Evolutionary conservation across 92 coral and sea anemone species (phyloP).

Genomic region (Bergia sp.): DNA sequence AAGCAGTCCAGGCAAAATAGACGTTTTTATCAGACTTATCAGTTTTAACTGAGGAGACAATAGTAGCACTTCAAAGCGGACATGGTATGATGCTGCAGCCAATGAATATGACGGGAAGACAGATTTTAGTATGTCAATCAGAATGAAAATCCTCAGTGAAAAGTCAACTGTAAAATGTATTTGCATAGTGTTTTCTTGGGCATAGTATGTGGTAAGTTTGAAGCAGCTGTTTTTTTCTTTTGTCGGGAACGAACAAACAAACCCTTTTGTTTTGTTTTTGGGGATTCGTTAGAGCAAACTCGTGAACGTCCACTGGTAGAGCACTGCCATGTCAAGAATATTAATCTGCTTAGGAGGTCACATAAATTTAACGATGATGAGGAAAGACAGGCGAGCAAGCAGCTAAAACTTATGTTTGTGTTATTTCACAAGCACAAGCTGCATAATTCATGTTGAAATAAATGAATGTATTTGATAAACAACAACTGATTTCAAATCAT

Average conservation of each 20-base stretch:
- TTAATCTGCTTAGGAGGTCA: neutral
- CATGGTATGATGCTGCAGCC: too few relatives aligned
- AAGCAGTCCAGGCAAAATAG: neutral
- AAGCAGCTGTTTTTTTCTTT: neutral
- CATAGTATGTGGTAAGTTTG: neutral
- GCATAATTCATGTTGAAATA: neutral
- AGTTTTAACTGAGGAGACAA: too few relatives aligned
- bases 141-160: neutral
- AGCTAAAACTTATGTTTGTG: too few relatives aligned
- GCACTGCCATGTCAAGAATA: neutral
- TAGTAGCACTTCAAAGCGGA: neutral
- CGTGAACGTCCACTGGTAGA: neutral
- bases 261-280: neutral
- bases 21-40: neutral
- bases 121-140: neutral
- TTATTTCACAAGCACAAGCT: neutral
- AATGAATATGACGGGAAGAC: too few relatives aligned
- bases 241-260: neutral
- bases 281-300: neutral
- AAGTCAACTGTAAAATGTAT: neutral
- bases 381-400: neutral
- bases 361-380: neutral
- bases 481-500: neutral
- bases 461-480: neutral
- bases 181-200: neutral